These are phyloP conservation scores for Xylota sylvarum DNA, from an alignment of 2,888 invertebrate genomes.

Conservation along the genomic window DNA sequence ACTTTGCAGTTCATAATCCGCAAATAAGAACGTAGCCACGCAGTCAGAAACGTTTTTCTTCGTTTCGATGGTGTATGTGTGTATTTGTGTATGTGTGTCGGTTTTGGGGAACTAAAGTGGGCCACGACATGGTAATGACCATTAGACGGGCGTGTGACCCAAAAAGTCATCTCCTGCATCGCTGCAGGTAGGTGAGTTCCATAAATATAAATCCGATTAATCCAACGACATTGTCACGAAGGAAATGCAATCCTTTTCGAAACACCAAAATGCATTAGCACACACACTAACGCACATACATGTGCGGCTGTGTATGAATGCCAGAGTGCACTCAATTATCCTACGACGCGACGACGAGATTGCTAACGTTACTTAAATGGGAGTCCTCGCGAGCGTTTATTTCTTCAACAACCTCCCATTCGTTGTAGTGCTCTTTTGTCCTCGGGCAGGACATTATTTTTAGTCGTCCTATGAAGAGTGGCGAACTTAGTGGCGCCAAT, in stretches of 20 bases:
- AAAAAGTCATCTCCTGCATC: background rate
- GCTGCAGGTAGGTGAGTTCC: conserved; percentile 5
- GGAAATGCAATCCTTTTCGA: conserved; percentile 6
- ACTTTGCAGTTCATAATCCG: conserved; percentile 67
- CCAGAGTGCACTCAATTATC: conserved; percentile 65
- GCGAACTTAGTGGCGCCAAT: conserved; percentile 75
- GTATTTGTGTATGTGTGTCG: background rate
- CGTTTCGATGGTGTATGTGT: background rate
- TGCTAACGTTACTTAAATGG: conserved; percentile 57
- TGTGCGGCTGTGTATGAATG: background rate
- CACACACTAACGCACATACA: background rate
- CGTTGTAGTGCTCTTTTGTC: conserved; percentile 58
- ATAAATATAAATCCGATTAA: conserved; percentile 53
- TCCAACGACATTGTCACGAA: conserved; percentile 27
- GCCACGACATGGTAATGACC: conserved; percentile 47
- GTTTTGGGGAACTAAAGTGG: conserved; percentile 13
- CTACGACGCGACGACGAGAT: conserved; percentile 58
- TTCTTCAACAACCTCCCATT: conserved; percentile 9
- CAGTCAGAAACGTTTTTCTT: background rate
- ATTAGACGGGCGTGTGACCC: conserved; percentile 8
- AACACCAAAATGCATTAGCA: conserved; percentile 26
- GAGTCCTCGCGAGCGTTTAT: conserved; percentile 51
- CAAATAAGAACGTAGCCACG: conserved; percentile 28
- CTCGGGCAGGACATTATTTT: conserved; percentile 74
- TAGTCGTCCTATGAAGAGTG: conserved; percentile 58